These are phyloP conservation scores for Zaprionus gabonicus DNA, from an alignment of 1,140 invertebrate species.

Conservation along the genomic window DNA sequence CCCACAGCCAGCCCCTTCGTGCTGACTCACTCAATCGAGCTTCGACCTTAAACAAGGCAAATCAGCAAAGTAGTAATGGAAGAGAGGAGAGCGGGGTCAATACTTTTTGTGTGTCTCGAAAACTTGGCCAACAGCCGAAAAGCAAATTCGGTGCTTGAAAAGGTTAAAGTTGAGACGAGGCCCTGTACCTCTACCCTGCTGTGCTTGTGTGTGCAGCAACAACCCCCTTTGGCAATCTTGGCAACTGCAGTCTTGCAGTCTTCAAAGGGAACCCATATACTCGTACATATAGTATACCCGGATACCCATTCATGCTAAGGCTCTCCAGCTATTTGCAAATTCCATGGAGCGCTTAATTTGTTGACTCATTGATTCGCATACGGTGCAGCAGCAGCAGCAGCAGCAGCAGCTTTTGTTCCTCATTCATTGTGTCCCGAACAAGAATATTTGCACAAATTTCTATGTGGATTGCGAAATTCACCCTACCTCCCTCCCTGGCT, in stretches of 20 bases:
- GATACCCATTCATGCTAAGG: constrained; percentile 49
- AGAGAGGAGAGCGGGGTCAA: constrained; percentile 11
- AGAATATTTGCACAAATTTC: constrained; percentile 52
- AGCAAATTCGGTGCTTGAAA: constrained; percentile 44
- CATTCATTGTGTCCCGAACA: constrained; percentile 14
- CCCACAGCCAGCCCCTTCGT: background rate
- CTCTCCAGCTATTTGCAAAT: constrained; percentile 59
- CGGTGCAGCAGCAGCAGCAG: constrained; percentile 60
- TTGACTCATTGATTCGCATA: constrained; percentile 72
- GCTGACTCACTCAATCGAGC: constrained; percentile 68
- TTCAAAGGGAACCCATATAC: constrained; percentile 5
- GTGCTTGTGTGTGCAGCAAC: constrained; percentile 1
- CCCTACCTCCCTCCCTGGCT: constrained; percentile 6
- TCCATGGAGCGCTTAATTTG: constrained; percentile 15
- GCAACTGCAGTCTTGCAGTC: constrained; percentile 26
- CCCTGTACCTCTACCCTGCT: constrained; percentile 2
- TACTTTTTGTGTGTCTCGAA: constrained; percentile 27
- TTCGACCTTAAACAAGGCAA: constrained; percentile 62
- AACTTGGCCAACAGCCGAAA: constrained; percentile 37
- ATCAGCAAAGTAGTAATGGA: background rate
- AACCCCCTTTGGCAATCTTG: constrained; percentile 9
- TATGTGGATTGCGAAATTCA: constrained; percentile 12
- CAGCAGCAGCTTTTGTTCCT: constrained; percentile 67
- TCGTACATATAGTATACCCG: background rate
- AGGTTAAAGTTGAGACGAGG: constrained; percentile 35